Percentiles rank a stretch among this genome's conserved stretches.
These are phyloP conservation scores for Drosophila multiciliata DNA, from an alignment of 2,888 invertebrate species.

Conservation along the genomic window DNA sequence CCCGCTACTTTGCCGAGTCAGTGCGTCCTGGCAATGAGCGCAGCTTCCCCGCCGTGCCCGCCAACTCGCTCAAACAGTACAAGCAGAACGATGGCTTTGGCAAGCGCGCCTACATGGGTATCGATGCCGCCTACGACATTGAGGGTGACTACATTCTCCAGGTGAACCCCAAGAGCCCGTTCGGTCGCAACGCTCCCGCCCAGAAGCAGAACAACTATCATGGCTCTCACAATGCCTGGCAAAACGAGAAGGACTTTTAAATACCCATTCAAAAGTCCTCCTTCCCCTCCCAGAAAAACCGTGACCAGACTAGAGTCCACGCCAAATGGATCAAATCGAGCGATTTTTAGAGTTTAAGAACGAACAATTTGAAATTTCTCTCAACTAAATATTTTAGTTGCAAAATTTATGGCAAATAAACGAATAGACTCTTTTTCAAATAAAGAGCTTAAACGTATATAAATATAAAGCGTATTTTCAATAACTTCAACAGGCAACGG, in stretches of 20 bases:
- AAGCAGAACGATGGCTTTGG: conserved; percentile 79
- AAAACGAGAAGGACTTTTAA: conserved; percentile 31
- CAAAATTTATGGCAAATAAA: conserved; percentile 50
- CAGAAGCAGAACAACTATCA: conserved; percentile 71
- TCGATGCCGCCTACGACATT: conserved; percentile 71
- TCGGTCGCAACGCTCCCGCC: conserved; percentile 78
- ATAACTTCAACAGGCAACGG: background rate
- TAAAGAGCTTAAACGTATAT: conserved; percentile 26
- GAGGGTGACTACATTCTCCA: conserved; percentile 82
- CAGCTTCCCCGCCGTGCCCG: conserved; percentile 82
- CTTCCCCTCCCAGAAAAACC: background rate
- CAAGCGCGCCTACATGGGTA: conserved; percentile 82
- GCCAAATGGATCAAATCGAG: conserved; percentile 15
- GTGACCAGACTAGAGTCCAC: conserved; percentile 4
- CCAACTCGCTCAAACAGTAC: conserved; percentile 80
- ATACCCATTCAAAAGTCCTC: background rate
- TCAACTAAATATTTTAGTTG: conserved; percentile 16
- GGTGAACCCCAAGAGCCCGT: conserved; percentile 82
- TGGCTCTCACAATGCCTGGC: conserved; percentile 59
- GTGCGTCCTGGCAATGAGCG: conserved; percentile 82
- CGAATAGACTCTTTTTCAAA: conserved; percentile 21
- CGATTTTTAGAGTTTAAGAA: conserved; percentile 30
- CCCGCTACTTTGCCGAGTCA: conserved; percentile 83
- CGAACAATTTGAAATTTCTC: conserved; percentile 33
- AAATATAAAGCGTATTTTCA: background rate